Evolutionary conservation across 2,797 vertebrate species (phyloP).

Genomic region (Centropyge bicolor): DNA sequence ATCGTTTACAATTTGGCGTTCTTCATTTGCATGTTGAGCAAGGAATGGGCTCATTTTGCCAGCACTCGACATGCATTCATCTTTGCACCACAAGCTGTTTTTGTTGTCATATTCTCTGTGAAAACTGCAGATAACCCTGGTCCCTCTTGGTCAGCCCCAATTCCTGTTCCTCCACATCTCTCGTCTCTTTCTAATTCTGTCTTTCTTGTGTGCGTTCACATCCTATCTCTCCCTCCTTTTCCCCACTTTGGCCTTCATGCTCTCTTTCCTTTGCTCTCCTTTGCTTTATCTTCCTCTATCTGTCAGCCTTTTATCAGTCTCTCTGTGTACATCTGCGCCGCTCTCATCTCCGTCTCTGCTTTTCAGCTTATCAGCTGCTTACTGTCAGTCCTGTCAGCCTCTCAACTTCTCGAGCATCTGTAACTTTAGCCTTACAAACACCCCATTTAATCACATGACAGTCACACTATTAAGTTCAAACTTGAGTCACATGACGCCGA

Average conservation of each 20-base stretch:
- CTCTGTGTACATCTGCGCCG: constrained; percentile 27
- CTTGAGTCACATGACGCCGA: constrained; percentile 42
- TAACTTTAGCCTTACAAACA: constrained; percentile 24
- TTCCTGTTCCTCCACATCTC: constrained; percentile 54
- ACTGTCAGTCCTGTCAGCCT: constrained; percentile 20
- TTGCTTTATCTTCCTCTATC: constrained; percentile 49
- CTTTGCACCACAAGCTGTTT: constrained; percentile 4
- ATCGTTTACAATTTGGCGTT: constrained; percentile 3
- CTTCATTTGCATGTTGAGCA: constrained; percentile 23
- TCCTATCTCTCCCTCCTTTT: constrained; percentile 34
- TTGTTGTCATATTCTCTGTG: constrained; percentile 36
- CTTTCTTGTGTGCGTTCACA: constrained; percentile 52
- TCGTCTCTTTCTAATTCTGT: constrained; percentile 31
- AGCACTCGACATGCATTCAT: constrained; percentile 3
- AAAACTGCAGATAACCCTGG: constrained; percentile 52
- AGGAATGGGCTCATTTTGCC: neutral
- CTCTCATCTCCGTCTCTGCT: constrained; percentile 46
- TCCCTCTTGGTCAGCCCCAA: constrained; percentile 52
- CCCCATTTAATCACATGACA: constrained; percentile 53
- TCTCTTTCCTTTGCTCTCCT: constrained; percentile 28
- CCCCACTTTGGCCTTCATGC: constrained; percentile 24
- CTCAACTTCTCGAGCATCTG: constrained; percentile 6
- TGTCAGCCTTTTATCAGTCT: constrained; percentile 58
- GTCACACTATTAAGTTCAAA: constrained; percentile 35
- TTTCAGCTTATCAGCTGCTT: constrained; percentile 31